Evolutionary conservation across 2,113 vertebrate genomes (phyloP).

Genomic region (Ictalurus furcatus): DNA sequence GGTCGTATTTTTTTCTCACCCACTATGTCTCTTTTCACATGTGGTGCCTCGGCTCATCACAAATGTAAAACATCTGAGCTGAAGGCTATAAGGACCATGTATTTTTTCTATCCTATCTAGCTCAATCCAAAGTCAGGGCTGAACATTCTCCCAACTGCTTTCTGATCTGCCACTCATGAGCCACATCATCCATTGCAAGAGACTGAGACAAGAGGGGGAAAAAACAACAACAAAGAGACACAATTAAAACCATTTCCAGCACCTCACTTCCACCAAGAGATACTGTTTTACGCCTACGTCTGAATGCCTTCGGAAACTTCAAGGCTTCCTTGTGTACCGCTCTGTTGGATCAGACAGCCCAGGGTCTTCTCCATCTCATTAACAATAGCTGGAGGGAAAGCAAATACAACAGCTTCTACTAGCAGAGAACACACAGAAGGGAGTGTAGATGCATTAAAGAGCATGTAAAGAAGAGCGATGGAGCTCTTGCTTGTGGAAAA

Average conservation of each 20-base stretch:
- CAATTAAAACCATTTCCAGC: constrained; percentile 47
- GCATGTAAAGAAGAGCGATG: not conserved
- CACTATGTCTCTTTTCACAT: not conserved
- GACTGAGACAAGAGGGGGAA: not conserved
- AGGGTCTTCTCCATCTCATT: constrained; percentile 24
- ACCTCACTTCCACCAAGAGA: constrained; percentile 25
- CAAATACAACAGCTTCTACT: not conserved
- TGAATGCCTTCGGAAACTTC: not conserved
- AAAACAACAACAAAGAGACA: constrained; percentile 5
- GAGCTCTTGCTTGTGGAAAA: not conserved
- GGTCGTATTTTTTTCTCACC: not conserved
- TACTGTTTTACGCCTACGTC: constrained; percentile 31
- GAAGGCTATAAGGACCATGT: not conserved
- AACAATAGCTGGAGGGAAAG: not conserved
- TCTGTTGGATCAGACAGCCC: constrained; percentile 7
- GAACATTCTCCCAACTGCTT: not conserved
- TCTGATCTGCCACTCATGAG: not conserved
- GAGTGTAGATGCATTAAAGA: not conserved
- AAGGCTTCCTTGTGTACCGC: not conserved
- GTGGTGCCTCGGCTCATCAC: not conserved
- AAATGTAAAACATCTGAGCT: not conserved
- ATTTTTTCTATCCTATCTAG: no score
- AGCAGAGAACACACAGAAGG: not conserved
- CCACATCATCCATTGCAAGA: not conserved
- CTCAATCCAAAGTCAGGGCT: not conserved